A percentile compares a stretch with the other conserved stretches of the same genome.
These are phyloP conservation scores for Psettodes erumei DNA, from an alignment of 2,113 vertebrate genomes.

Conservation along the genomic window DNA sequence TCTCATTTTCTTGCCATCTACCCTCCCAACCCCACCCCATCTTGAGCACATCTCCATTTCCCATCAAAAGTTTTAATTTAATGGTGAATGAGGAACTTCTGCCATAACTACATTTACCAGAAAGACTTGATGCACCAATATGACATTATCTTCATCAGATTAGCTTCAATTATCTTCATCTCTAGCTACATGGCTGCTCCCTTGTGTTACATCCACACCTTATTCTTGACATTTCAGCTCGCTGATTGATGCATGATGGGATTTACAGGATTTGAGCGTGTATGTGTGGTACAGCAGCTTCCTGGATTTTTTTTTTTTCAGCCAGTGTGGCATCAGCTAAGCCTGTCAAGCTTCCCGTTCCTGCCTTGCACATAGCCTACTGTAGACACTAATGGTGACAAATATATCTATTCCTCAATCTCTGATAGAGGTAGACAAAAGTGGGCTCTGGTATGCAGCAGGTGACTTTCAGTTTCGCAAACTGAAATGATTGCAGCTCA, in stretches of 20 bases:
- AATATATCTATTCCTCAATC: too few relatives aligned
- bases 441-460: too few relatives aligned
- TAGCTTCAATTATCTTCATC: conserved; percentile 47
- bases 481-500: too few relatives aligned
- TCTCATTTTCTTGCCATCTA: conserved; percentile 2
- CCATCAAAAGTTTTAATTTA: conserved; percentile 49
- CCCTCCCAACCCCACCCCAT: conserved; percentile 10
- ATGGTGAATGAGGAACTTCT: conserved; percentile 29
- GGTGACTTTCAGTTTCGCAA: too few relatives aligned
- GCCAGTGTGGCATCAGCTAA: too few relatives aligned
- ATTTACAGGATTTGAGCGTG: not conserved
- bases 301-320: too few relatives aligned
- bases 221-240: conserved; percentile 17
- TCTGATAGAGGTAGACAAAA: too few relatives aligned
- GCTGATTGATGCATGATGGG: conserved; percentile 13
- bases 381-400: too few relatives aligned
- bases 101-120: conserved; percentile 43
- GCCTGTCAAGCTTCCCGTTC: too few relatives aligned
- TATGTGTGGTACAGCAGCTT: too few relatives aligned
- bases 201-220: conserved; percentile 35
- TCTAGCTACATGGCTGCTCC: conserved; percentile 17
- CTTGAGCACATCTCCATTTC: conserved; percentile 19
- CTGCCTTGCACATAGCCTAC: too few relatives aligned
- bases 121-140: conserved; percentile 39
- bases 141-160: conserved; percentile 50